Evolutionary conservation across 2,113 vertebrate species (phyloP), one percentile per base, ranked within the genome.

Genomic region (Chloropsis cyanopogon): DNA sequence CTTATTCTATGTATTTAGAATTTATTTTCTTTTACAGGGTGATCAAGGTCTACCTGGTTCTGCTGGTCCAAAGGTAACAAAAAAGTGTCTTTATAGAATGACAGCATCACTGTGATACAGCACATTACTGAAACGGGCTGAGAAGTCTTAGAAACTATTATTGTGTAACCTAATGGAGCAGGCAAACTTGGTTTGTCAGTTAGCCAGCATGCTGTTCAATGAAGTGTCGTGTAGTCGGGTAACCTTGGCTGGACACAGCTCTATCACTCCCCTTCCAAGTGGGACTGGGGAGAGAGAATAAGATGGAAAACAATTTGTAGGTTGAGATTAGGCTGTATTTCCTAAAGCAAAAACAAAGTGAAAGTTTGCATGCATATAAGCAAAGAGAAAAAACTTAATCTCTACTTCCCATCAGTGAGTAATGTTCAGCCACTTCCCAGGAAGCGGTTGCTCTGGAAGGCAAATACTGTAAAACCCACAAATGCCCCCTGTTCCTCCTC

Each of bases 31-130:
- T 92, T 98, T 92, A 88, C 97, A 99, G 99, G 99, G 99, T 86
- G 98, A 98, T 61, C 91, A 88, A 85, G 99, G 99, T 54, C 86
- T 94, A 37, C 94, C 85, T 35, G 99, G 99, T 53, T 84, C 93
- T 33, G 61, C 84, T n/a, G 99, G 99, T 96, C 93, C 95, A 86
- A 99, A 99, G 99, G 99, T 99, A 95, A 86, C 26, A 76, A 73
- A 39, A 39, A 33, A 41, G 3, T 15, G 13, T 35, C 25, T 72
- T 76, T 47, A 7, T 12, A 29, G 28, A 13, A 21, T 44, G 66
- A n/a, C 29, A 29, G 15, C 9, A n/a, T 63, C 42, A 33, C 7
- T 60, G 20, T 21, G 37, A 53, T 35, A 42, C 11, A 75, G 24
- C 41, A 60, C 6, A 5, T 69, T 21, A 22, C 28, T 42, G 54